Percentiles rank a stretch among this genome's conserved stretches.
Evolutionary conservation across 1,140 invertebrate genomes (phyloP).

Genomic region (Zaprionus ornatus): DNA sequence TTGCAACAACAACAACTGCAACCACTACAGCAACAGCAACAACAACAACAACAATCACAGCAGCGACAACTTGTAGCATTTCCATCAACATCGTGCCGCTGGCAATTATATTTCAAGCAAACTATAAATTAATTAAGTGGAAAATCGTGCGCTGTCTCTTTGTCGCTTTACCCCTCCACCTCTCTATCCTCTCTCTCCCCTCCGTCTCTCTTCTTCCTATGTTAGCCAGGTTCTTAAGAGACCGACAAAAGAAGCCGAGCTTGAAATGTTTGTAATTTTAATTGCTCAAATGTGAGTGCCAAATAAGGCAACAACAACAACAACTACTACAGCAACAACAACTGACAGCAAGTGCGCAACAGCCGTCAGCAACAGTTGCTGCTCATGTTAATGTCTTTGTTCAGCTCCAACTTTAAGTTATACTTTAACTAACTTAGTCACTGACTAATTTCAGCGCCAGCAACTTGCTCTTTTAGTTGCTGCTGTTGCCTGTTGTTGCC

Average conservation of each 20-base stretch:
- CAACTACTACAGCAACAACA: conserved; percentile 5
- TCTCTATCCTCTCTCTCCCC: background rate
- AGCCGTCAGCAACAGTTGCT: conserved; percentile 30
- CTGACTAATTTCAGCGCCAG: conserved; percentile 1
- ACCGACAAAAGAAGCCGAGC: conserved; percentile 71
- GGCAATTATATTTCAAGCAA: conserved; percentile 67
- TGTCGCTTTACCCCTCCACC: conserved; percentile 9
- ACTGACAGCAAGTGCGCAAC: conserved; percentile 43
- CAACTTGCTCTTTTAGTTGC: conserved; percentile 23
- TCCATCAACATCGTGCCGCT: conserved; percentile 65
- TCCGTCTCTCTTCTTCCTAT: background rate
- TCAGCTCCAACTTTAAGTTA: conserved; percentile 2
- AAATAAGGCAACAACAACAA: conserved; percentile 59
- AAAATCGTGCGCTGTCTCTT: conserved; percentile 70
- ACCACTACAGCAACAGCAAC: conserved; percentile 2
- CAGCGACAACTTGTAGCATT: conserved; percentile 49
- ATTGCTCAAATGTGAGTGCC: conserved; percentile 70
- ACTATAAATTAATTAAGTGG: conserved; percentile 80
- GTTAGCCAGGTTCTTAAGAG: conserved; percentile 58
- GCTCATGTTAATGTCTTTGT: conserved; percentile 33
- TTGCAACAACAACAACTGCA: conserved; percentile 13
- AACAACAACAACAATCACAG: conserved; percentile 10
- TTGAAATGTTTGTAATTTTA: conserved; percentile 79
- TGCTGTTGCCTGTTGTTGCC: background rate
- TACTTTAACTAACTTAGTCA: conserved; percentile 4